Evolutionary conservation across 2,888 invertebrate species (phyloP), one percentile per base, ranked within the genome.

Genomic region (Andrena minutula): DNA sequence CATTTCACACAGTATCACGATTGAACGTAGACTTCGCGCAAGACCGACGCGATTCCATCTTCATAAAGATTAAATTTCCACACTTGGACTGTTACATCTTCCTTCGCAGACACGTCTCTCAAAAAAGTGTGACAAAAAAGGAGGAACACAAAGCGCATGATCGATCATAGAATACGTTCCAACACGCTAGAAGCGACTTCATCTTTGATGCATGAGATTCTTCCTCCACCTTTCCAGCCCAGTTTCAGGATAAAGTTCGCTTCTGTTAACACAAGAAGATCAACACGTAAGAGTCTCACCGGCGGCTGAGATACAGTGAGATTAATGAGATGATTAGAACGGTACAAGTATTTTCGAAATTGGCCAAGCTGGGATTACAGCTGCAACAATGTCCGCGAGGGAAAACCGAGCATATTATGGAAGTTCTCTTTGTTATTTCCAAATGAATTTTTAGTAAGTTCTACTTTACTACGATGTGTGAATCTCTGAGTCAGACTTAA

Each of bases 191-290:
- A 5, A 35, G 53, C n/a, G 32, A 60, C 66, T 71, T 80, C 80
- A 60, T 79, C 60, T 66, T 75, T 80, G 69, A 75, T 64, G 81
- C 74, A 71, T 60, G 80, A 65, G 63, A 73, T 69, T 81, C 73
- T 66, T 69, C 79, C 41, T 64, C 61, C 47, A 5, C 12, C 12
- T 41, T 60, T 61, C 35, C 7, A 3, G 47, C 58, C 30, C 16
- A 60, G 70, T 70, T 79, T 41, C 20, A 30, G 6, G 10, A 26
- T 41, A 20, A 30, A 20, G 35, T 49, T 63, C 10, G 8, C 16
- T 16, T 28, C 20, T 47, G 49, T 66, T 75, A 58, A 58, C 66
- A 49, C 64, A 30, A 20, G 56, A 80, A 72, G 71, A 79, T 66
- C 79, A 47, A 78, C 79, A 66, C 61, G 61, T n/a, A 20, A 28